Evolutionary conservation across 2,113 vertebrate genomes (phyloP).

Genomic region (Rafetus swinhoei): DNA sequence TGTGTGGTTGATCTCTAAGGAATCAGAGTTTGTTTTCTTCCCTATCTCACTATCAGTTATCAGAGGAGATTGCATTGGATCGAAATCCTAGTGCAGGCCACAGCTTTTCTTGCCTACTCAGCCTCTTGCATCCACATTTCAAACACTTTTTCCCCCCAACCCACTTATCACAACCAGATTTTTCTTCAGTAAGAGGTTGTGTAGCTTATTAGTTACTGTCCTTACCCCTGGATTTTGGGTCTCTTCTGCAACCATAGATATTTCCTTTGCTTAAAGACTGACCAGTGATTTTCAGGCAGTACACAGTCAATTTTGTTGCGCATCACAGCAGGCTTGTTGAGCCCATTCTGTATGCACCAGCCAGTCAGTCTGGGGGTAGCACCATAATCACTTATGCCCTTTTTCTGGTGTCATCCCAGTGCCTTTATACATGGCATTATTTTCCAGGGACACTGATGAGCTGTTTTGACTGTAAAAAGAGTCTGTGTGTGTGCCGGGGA

Average conservation of each 20-base stretch:
- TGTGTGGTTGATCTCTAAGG: neutral
- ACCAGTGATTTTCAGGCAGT: neutral
- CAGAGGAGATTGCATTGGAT: neutral
- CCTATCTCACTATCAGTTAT: neutral
- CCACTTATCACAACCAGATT: neutral
- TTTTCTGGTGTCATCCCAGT: slow-evolving; percentile 24
- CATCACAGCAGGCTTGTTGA: neutral
- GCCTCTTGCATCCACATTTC: neutral
- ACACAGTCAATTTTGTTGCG: neutral
- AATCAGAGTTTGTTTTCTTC: neutral
- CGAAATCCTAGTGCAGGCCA: neutral
- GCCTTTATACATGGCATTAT: neutral
- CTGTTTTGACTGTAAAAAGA: slow-evolving; percentile 22
- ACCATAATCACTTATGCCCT: fast-evolving
- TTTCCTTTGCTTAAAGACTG: neutral
- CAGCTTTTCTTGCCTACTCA: fast-evolving
- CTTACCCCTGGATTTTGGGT: slow-evolving; percentile 11
- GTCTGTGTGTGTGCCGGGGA: neutral
- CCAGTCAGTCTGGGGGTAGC: neutral
- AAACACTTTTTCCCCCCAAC: neutral
- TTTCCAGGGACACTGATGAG: slow-evolving; percentile 12
- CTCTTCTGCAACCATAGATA: slow-evolving; percentile 13
- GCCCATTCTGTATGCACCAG: neutral
- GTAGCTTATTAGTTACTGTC: neutral
- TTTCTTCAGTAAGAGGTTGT: neutral